Conservation (phyloP, 2,888 invertebrate species). For the Helicoverpa assulta region DNA sequence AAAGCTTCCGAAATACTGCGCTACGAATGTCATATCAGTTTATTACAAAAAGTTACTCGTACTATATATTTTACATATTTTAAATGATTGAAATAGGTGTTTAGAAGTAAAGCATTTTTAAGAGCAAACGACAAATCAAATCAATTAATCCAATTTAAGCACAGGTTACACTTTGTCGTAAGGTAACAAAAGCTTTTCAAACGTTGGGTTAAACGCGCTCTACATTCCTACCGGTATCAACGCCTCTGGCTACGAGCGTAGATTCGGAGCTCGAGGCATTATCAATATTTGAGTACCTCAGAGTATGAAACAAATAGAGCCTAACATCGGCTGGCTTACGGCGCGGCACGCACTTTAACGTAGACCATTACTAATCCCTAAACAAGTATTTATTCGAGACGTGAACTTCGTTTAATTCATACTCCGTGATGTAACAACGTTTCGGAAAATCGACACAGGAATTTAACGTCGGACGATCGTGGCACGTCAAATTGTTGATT, state of each 20-base stretch:
- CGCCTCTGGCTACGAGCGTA: slow-evolving; percentile 7
- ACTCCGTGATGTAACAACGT: not conserved
- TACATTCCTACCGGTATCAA: not conserved
- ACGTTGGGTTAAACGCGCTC: not conserved
- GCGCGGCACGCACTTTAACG: not conserved
- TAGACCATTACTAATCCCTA: not conserved
- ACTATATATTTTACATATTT: no score
- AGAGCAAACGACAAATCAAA: not conserved
- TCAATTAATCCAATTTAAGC: not conserved
- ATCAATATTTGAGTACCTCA: slow-evolving; percentile 1
- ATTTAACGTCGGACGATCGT: not conserved
- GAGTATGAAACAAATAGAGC: slow-evolving; percentile 7
- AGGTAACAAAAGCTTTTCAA: slow-evolving; percentile 10
- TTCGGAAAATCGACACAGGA: slow-evolving; percentile 3
- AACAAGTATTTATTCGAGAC: not conserved
- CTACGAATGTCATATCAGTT: not conserved
- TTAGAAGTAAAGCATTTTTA: not conserved
- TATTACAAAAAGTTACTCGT: no score
- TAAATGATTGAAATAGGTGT: no score
- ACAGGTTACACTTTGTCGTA: not conserved
- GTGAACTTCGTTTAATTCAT: not conserved
- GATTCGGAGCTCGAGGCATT: slow-evolving; percentile 3
- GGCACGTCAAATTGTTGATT: not conserved
- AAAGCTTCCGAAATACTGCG: not conserved
- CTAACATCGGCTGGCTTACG: slow-evolving; percentile 3